A percentile compares a stretch with the other conserved stretches of the same genome.
Conservation (phyloP, 2,888 invertebrate genomes). For the Caenorhabditis sulstoni region DNA sequence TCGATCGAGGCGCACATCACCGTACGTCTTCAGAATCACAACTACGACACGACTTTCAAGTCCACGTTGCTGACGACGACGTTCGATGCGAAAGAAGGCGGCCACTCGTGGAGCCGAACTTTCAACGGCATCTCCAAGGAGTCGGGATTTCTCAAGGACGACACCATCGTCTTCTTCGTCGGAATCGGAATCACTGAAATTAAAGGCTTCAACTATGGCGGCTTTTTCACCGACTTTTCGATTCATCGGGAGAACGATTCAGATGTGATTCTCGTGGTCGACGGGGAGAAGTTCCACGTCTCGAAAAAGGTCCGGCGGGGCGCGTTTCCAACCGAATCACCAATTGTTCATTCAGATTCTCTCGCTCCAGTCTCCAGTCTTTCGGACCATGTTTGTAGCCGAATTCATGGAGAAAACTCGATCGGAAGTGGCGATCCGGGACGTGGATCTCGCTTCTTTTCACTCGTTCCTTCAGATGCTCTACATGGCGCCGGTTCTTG, state of each 20-base stretch:
- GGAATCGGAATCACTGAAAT: conserved; percentile 22
- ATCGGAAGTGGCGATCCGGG: conserved; percentile 9
- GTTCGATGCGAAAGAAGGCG: conserved; percentile 9
- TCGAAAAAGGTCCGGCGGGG: conserved; percentile 20
- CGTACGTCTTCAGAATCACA: conserved; percentile 20
- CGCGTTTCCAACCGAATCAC: background rate
- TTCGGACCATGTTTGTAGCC: conserved; percentile 27
- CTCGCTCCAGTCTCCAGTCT: conserved; percentile 25
- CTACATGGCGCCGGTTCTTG: conserved; percentile 25
- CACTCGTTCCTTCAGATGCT: conserved; percentile 39
- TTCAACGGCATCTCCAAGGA: conserved; percentile 13
- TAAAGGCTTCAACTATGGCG: conserved; percentile 18
- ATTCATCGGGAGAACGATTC: background rate
- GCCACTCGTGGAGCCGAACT: conserved; percentile 9
- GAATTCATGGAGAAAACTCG: conserved; percentile 12
- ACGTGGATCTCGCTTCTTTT: conserved; percentile 20
- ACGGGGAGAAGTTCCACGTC: conserved; percentile 18
- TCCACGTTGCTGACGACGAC: background rate
- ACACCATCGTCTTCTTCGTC: conserved; percentile 9
- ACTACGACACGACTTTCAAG: background rate
- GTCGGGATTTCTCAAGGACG: conserved; percentile 11
- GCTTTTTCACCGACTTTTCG: conserved; percentile 35
- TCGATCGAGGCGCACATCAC: conserved; percentile 14
- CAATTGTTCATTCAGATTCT: conserved; percentile 8
- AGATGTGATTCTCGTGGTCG: conserved; percentile 24